A percentile compares a stretch with the other conserved stretches of the same genome.
These are phyloP conservation scores for Zonitis immaculata DNA, from an alignment of 2,888 invertebrate genomes.

Conservation along the genomic window DNA sequence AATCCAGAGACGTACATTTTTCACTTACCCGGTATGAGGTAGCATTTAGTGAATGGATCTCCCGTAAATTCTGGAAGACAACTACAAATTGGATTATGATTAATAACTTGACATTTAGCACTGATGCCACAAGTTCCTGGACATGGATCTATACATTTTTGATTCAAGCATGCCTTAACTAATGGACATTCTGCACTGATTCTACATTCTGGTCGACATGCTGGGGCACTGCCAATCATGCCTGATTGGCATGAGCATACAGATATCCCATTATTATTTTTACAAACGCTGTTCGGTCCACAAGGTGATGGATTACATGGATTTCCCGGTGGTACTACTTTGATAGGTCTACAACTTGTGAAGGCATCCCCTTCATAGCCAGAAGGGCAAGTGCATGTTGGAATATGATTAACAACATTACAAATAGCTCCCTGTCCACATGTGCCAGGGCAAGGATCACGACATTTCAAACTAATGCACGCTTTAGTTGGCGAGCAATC, in stretches of 20 bases:
- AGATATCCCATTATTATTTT: slow-evolving; percentile 54
- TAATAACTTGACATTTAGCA: slow-evolving; percentile 61
- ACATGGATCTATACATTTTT: slow-evolving; percentile 78
- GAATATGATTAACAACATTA: slow-evolving; percentile 76
- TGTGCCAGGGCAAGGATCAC: slow-evolving; percentile 72
- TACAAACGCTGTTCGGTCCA: slow-evolving; percentile 65
- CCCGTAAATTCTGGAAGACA: slow-evolving; percentile 63
- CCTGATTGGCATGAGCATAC: slow-evolving; percentile 67
- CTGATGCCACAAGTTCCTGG: slow-evolving; percentile 70
- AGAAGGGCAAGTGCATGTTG: slow-evolving; percentile 70
- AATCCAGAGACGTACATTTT: too few relatives aligned
- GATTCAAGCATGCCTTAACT: slow-evolving; percentile 74
- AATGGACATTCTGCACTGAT: slow-evolving; percentile 74
- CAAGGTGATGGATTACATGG: slow-evolving; percentile 70
- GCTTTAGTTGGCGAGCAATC: slow-evolving; percentile 73
- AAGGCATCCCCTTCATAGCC: slow-evolving; percentile 77
- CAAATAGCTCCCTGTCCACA: slow-evolving; percentile 78
- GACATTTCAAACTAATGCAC: slow-evolving; percentile 71
- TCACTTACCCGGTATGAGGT: slow-evolving; percentile 47
- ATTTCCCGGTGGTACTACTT: slow-evolving; percentile 48
- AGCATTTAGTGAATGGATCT: slow-evolving; percentile 63
- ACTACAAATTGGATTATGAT: slow-evolving; percentile 66
- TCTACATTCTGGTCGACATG: slow-evolving; percentile 73
- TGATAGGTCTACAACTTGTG: slow-evolving; percentile 49
- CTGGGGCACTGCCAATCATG: slow-evolving; percentile 70